Conservation (phyloP, 1,140 invertebrate species). For the Caenorhabditis inopinata region DNA sequence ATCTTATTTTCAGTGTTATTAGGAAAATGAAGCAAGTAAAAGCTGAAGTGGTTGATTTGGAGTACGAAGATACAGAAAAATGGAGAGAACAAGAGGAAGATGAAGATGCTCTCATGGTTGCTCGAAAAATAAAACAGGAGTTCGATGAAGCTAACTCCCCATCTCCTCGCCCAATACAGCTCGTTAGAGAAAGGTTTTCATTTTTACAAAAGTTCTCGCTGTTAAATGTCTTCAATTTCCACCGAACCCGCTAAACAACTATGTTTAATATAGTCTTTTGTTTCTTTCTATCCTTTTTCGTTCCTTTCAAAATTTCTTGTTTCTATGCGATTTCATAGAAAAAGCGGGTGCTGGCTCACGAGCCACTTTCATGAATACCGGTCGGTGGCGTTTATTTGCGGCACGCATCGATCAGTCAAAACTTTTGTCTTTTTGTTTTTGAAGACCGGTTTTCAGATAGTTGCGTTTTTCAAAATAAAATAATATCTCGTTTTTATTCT, state of each 20-base stretch:
- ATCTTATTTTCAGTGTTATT: neutral
- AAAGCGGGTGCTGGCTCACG: neutral
- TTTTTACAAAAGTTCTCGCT: neutral
- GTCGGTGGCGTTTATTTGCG: constrained; percentile 14
- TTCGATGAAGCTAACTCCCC: neutral
- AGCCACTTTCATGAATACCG: constrained; percentile 30
- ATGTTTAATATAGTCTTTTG: too few relatives aligned
- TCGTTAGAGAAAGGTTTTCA: neutral
- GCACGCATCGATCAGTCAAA: neutral
- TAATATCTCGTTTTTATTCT: too few relatives aligned
- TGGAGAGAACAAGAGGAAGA: constrained; percentile 5
- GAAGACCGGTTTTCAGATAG: neutral
- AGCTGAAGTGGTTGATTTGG: neutral
- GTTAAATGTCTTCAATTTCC: neutral
- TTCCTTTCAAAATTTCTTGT: neutral
- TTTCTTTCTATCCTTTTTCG: neutral
- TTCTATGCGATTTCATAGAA: neutral
- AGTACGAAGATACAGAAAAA: neutral
- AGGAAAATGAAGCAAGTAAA: neutral
- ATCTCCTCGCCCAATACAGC: neutral
- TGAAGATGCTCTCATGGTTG: neutral
- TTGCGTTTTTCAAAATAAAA: neutral
- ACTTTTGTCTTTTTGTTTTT: constrained; percentile 23
- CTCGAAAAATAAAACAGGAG: constrained; percentile 14
- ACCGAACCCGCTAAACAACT: neutral